Evolutionary conservation across 2,113 vertebrate species (phyloP).

Genomic region (Archilochus colubris): DNA sequence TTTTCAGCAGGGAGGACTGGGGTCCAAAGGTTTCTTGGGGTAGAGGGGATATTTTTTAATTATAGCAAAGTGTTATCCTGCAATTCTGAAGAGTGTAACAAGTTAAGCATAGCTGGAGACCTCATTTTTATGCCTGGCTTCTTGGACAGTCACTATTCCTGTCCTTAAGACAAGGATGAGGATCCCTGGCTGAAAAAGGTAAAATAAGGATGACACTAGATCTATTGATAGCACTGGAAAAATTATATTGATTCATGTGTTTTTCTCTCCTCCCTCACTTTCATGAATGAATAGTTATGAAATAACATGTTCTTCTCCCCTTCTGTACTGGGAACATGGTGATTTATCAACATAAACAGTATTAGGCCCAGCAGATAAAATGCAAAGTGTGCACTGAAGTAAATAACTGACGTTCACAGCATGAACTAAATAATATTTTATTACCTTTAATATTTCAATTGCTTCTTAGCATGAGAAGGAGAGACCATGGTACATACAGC

Average conservation of each 20-base stretch:
- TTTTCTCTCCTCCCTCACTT: conserved; percentile 14
- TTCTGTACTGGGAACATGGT: conserved; percentile 41
- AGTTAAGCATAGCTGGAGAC: not conserved
- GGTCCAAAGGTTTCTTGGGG: not conserved
- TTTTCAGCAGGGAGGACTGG: not conserved
- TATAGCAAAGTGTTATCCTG: not conserved
- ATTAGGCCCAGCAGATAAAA: conserved; percentile 64
- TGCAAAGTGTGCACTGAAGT: conserved; percentile 57
- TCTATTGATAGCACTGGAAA: conserved; percentile 21
- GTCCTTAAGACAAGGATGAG: not conserved
- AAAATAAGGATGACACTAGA: not conserved
- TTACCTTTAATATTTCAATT: conserved; percentile 69
- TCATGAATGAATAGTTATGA: conserved; percentile 63
- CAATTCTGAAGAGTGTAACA: not conserved
- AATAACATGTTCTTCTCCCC: conserved; percentile 44
- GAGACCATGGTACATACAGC: not conserved
- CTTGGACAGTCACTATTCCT: not conserved
- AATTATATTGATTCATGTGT: not conserved
- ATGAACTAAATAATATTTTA: conserved; percentile 66
- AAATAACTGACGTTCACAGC: conserved; percentile 67
- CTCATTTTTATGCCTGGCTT: not conserved
- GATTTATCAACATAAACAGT: conserved; percentile 65
- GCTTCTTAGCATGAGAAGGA: conserved; percentile 55
- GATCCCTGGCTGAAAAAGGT: not conserved
- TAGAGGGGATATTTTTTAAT: not conserved